Percentiles rank a stretch among this genome's conserved stretches.
Conservation (phyloP, 2,888 invertebrate genomes). For the Piscicola geometra region DNA sequence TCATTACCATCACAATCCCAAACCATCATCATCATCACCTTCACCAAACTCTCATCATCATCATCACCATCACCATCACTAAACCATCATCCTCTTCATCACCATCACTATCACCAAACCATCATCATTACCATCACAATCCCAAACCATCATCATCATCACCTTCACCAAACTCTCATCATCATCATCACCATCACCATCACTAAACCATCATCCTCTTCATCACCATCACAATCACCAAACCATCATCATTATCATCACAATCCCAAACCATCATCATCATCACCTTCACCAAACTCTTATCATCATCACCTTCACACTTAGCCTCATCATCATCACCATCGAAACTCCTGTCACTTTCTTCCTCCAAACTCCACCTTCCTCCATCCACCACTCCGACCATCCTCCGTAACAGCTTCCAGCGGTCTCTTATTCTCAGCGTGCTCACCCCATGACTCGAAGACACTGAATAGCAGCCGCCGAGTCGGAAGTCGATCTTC, state of each 20-base stretch:
- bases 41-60: neutral
- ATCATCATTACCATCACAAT: too few species aligned
- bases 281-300: too few species aligned
- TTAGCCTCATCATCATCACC: too few species aligned
- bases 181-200: neutral
- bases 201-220: too few species aligned
- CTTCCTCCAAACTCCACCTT: neutral
- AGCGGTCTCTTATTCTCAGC: neutral
- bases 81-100: too few species aligned
- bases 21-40: neutral
- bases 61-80: neutral
- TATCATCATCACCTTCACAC: too few species aligned
- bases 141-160: too few species aligned
- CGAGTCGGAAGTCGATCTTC: neutral
- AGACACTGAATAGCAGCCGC: neutral
- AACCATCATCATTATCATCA: neutral
- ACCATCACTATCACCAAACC: too few species aligned
- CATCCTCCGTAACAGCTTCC: neutral
- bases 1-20: too few species aligned
- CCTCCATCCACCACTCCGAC: neutral
- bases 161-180: neutral
- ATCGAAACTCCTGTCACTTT: too few species aligned
- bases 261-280: too few species aligned
- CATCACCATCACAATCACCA: neutral
- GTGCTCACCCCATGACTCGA: neutral